Percentiles rank a stretch among this genome's conserved stretches.
Conservation (phyloP, 2,113 vertebrate species). For the Percina caprodes region DNA sequence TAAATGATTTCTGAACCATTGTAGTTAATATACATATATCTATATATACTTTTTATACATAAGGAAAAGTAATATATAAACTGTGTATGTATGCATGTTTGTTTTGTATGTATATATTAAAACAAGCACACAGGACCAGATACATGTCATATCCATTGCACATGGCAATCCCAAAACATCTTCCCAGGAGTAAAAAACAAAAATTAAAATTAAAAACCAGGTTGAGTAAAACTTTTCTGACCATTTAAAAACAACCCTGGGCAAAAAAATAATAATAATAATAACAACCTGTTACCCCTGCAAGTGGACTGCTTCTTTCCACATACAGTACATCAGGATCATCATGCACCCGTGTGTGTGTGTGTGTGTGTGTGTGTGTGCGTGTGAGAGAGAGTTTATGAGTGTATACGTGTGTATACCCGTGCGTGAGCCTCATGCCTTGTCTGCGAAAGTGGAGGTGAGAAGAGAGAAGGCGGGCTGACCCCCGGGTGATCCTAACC, state of each 20-base stretch:
- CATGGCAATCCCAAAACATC: conserved; percentile 67
- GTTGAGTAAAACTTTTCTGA: conserved; percentile 66
- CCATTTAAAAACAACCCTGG: conserved; percentile 75
- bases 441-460: conserved; percentile 67
- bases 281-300: conserved; percentile 22
- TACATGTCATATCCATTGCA: conserved; percentile 76
- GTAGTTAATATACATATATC: conserved; percentile 85
- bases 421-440: conserved; percentile 79
- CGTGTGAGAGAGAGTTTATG: conserved; percentile 12
- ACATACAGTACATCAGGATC: conserved; percentile 69
- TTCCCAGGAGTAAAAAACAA: conserved; percentile 71
- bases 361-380: conserved; percentile 31
- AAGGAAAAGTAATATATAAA: conserved; percentile 87
- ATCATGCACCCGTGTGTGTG: conserved; percentile 76
- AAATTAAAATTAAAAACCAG: conserved; percentile 60
- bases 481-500: conserved; percentile 87
- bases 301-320: conserved; percentile 57
- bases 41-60: conserved; percentile 87
- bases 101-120: conserved; percentile 86
- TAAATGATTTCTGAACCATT: conserved; percentile 78
- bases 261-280: conserved; percentile 50
- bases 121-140: conserved; percentile 83
- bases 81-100: conserved; percentile 84
- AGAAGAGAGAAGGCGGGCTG: conserved; percentile 28
- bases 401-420: conserved; percentile 60